These are phyloP conservation scores for Fundulus diaphanus DNA, from an alignment of 2,797 vertebrate species.

Conservation along the genomic window DNA sequence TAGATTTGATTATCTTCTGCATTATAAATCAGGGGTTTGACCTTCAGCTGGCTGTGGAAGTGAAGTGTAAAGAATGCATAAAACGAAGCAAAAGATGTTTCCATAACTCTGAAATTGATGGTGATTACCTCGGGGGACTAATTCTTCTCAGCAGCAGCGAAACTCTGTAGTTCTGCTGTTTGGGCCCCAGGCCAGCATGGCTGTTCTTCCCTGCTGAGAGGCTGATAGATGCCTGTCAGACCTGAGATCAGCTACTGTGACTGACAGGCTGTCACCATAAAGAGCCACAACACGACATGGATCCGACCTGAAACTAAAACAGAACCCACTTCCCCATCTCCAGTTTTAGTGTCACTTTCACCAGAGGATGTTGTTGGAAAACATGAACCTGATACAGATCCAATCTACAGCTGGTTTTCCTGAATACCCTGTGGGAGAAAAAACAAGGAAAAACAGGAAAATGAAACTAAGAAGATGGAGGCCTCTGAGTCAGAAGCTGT, in stretches of 20 bases:
- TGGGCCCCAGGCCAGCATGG: background rate
- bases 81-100: background rate
- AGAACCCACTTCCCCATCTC: background rate
- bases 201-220: background rate
- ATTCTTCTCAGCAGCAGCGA: background rate
- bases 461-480: constrained; percentile 33
- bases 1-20: background rate
- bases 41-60: background rate
- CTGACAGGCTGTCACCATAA: constrained; percentile 49
- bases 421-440: background rate
- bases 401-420: constrained; percentile 38
- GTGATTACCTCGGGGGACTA: background rate
- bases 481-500: constrained; percentile 22
- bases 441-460: constrained; percentile 9
- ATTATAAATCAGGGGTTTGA: constrained; percentile 1
- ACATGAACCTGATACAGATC: constrained; percentile 29
- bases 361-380: constrained; percentile 39
- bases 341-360: constrained; percentile 24
- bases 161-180: constrained; percentile 1
- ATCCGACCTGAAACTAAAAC: constrained; percentile 33
- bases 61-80: background rate
- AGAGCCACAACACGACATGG: constrained; percentile 26
- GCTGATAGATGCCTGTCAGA: background rate
- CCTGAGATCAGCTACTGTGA: constrained; percentile 25
- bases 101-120: background rate